phyloP scores from a whole-genome alignment of 2,113 vertebrate species.

The cat (Felis catus) region DNA sequence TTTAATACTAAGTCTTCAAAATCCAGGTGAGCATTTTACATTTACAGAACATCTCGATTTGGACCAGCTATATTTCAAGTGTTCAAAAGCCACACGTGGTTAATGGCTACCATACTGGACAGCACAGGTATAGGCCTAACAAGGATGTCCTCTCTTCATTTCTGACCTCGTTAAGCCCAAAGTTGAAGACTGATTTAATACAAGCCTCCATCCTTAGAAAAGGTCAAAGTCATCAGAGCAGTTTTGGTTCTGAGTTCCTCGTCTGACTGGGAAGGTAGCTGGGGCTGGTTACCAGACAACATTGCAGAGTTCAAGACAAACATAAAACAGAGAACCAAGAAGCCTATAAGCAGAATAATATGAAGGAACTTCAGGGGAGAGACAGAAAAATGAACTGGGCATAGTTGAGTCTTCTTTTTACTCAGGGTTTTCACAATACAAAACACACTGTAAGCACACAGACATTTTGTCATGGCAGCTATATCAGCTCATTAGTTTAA shows the following conservation, averaged over 20 bases:
- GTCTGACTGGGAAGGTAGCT: not conserved
- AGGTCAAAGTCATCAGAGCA: not conserved
- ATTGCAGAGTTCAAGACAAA: not conserved
- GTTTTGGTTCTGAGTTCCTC: not conserved
- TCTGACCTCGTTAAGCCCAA: not conserved
- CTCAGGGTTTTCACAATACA: not conserved
- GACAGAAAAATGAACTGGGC: not conserved
- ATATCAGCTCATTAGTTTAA: rapidly evolving
- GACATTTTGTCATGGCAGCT: not conserved
- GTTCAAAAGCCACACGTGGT: not conserved
- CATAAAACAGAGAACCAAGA: not conserved
- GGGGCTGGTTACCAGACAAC: not conserved
- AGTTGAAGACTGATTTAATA: not conserved
- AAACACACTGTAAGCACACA: not conserved
- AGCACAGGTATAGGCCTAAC: not conserved
- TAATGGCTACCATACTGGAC: not conserved
- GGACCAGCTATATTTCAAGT: not conserved
- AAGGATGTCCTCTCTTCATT: not conserved
- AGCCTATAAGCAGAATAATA: not conserved
- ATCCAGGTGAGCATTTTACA: not conserved
- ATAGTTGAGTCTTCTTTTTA: not conserved
- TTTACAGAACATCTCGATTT: not conserved
- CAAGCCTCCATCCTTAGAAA: not conserved
- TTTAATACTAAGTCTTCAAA: not conserved
- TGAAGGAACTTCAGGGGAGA: not conserved